Evolutionary conservation across 2,888 invertebrate genomes (phyloP).

Genomic region (Pelosia muscerda): DNA sequence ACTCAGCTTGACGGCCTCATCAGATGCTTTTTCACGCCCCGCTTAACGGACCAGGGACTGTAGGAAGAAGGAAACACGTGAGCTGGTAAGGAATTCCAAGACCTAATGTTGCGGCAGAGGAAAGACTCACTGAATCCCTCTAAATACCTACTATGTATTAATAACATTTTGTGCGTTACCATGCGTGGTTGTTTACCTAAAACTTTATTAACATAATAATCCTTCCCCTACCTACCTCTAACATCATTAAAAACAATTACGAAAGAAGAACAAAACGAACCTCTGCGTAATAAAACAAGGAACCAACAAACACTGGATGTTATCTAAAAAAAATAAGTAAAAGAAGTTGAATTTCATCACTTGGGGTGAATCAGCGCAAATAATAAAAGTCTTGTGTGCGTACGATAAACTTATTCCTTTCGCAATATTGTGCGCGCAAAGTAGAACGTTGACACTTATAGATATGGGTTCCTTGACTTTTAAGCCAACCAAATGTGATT

Average conservation of each 20-base stretch:
- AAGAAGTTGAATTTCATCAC: slow-evolving; percentile 50
- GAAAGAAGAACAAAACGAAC: not conserved
- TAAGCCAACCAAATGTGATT: slow-evolving; percentile 27
- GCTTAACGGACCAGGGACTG: no score
- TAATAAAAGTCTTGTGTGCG: slow-evolving; percentile 56
- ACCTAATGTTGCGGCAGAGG: no score
- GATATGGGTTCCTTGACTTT: slow-evolving; percentile 68
- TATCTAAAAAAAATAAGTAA: slow-evolving; percentile 40
- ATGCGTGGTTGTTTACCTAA: not conserved
- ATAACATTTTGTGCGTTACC: no score
- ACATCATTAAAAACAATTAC: slow-evolving; percentile 1
- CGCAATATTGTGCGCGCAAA: slow-evolving; percentile 59
- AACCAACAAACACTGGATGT: slow-evolving; percentile 33
- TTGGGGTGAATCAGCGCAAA: slow-evolving; percentile 53
- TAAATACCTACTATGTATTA: no score
- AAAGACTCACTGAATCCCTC: no score
- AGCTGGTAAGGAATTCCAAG: no score
- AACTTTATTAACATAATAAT: not conserved
- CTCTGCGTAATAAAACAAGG: slow-evolving; percentile 39
- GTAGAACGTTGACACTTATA: slow-evolving; percentile 61
- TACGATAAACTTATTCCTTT: slow-evolving; percentile 61
- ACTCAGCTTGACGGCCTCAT: no score
- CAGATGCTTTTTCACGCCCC: no score
- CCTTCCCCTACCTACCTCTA: no score
- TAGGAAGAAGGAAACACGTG: no score